Base-by-base conservation (phyloP, 1,140 invertebrate genomes). In the Drosophila santomea region DNA sequence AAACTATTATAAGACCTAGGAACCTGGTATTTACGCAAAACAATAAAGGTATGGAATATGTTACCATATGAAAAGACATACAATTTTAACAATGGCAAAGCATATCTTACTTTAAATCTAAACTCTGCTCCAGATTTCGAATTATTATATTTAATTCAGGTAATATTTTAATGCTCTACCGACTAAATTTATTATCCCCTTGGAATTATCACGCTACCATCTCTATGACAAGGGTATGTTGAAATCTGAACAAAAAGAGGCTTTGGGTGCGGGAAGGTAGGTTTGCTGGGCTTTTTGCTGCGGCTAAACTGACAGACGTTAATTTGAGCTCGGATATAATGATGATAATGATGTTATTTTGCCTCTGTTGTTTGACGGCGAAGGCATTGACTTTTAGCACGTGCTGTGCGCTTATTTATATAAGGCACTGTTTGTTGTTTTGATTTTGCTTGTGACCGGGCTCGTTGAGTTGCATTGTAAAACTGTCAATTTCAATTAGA, bases 381-480 rank as follows among this genome's bases (percentile, higher is more conserved):
- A 68, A 85, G 81, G 59, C 81, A 84, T 67, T 82, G 74, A 86
- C 82, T 86, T 66, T 61, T 58, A 80, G 69, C 78, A 80, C 82
- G 69, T 86, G 78, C 54, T 75, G 64, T 74, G 62, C 68, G 39
- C 45, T 71, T 51, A 74, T 78, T 78, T 78, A 71, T 74, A 62
- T 64, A 72, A 81, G 38, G 25, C 50, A 84, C 76, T 75, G 71
- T 75, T 55, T 61, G 62, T 84, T 81, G 62, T 86, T 85, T 81
- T 32, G 32, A 32, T 32, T 82, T 68, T 63, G 23, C 62, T 44
- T 83, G 48, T 45, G 63, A 17, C 32, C 51, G 52, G 58, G 56
- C 48, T 61, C 54, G 28, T 59, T 71, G 55, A 77, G 72, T 68
- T 67, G 72, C 72, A 75, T 66, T 79, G 66, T 79, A 69, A 76